Evolutionary conservation across 1,140 invertebrate genomes (phyloP).

Genomic region (Heliothis subflexa): DNA sequence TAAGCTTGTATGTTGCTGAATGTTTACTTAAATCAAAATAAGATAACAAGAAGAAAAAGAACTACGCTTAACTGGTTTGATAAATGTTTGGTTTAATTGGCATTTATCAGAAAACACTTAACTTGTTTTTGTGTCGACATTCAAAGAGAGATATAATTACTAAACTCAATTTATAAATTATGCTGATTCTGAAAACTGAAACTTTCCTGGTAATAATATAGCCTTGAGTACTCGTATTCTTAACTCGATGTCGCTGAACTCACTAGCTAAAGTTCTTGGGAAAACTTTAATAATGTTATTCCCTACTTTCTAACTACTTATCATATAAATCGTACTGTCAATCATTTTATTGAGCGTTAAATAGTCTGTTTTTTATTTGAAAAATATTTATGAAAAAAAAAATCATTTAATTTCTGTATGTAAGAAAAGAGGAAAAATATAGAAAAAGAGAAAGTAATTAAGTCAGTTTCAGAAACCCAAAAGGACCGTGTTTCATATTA

Average conservation of each 20-base stretch:
- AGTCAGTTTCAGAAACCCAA: too few relatives aligned
- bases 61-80: too few relatives aligned
- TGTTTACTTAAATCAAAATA: too few relatives aligned
- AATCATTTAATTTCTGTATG: not conserved
- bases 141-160: too few relatives aligned
- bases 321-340: conserved; percentile 45
- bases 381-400: not conserved
- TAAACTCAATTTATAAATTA: too few relatives aligned
- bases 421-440: not conserved
- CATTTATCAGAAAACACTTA: too few relatives aligned
- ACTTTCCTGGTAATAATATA: not conserved
- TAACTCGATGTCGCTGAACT: conserved; percentile 10
- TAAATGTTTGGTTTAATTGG: too few relatives aligned
- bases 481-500: too few relatives aligned
- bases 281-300: conserved; percentile 43
- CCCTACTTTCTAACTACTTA: conserved; percentile 29
- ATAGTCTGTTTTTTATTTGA: not conserved
- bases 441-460: too few relatives aligned
- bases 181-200: not conserved
- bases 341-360: not conserved
- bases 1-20: too few relatives aligned
- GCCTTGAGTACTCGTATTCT: conserved; percentile 9
- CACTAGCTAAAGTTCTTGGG: conserved; percentile 4
- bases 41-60: too few relatives aligned
- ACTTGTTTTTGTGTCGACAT: too few relatives aligned